Base-by-base conservation (phyloP, 2,113 vertebrate genomes). In the Brienomyrus brachyistius region DNA sequence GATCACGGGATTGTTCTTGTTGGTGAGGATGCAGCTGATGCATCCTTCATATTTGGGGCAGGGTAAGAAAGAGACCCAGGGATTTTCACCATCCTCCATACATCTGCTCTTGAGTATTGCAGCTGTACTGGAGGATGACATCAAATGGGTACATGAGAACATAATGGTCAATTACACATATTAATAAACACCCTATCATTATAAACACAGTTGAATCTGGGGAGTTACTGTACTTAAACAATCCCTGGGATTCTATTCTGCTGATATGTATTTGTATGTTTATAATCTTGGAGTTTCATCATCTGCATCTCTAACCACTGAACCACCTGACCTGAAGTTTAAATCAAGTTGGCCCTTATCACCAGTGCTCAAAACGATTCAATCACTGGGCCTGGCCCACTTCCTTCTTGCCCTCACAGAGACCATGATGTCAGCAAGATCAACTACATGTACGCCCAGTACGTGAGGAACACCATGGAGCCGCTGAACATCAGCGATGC, bases 371-470 rank as follows among this genome's bases (percentile, higher is more conserved):
- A 31, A 10, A 50, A 31, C 23, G 11, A 56, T 40, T 89, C 45
- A 40, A 17, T 54, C 27, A 23, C 85, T 17, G 45, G 56, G 52
- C 31, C 11, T 50, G 31, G 13, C 48, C 4, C 2, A 77, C 90
- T 93, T 21, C 92, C 92, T 62, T 89, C 92, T 88, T 40, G 5
- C 70, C n/a, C 35, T 43, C 82, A 77, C 95, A 99, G 98, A 93
- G 97, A 97, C 77, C 93, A 91, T 74, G 96, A 98, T n/a, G 95
- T 95, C 91, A 96, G 92, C 92, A 96, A 96, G 94, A 97, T 98
- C 90, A 98, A 99, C 95, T 99, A 99, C 93, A 98, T 99, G 96
- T 99, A 98, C 54, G 98, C 97, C 59, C 97, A 99, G 93, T 99
- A 97, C 77, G 98, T 98, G 51, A 97, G 96, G 94, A 98, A 97